phyloP scores from a whole-genome alignment of 2,113 vertebrate genomes.

The Sigmodon hispidus region DNA sequence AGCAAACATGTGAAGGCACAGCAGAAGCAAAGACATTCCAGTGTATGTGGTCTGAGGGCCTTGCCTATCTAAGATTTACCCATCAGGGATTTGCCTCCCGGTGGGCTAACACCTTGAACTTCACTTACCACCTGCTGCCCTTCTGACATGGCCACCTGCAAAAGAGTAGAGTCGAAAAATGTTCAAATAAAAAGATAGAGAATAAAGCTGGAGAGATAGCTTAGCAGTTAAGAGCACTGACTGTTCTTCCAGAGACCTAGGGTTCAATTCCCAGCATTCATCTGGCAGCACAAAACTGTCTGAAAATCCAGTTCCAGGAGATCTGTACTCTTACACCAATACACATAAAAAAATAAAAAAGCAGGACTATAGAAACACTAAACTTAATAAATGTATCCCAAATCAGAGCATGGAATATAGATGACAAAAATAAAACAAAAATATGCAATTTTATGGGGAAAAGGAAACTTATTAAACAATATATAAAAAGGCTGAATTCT shows the following conservation, averaged over 20 bases:
- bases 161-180: not conserved
- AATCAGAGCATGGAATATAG: not conserved
- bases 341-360: not conserved
- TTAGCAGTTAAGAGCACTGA: not conserved
- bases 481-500: not conserved
- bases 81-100: no score
- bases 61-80: no score
- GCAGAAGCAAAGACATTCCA: no score
- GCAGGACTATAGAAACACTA: not conserved
- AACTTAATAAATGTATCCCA: not conserved
- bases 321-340: not conserved
- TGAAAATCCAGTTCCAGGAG: not conserved
- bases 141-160: no score
- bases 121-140: no score
- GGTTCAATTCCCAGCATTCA: not conserved
- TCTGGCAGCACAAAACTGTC: not conserved
- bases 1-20: no score
- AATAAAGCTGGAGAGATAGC: not conserved
- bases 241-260: not conserved
- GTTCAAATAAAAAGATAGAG: not conserved
- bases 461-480: slow-evolving; percentile 4
- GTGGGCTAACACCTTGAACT: no score
- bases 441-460: not conserved
- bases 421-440: not conserved
- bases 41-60: no score